phyloP scores from a whole-genome alignment of 1,140 invertebrate genomes.

The Hypsibius dujardini region DNA sequence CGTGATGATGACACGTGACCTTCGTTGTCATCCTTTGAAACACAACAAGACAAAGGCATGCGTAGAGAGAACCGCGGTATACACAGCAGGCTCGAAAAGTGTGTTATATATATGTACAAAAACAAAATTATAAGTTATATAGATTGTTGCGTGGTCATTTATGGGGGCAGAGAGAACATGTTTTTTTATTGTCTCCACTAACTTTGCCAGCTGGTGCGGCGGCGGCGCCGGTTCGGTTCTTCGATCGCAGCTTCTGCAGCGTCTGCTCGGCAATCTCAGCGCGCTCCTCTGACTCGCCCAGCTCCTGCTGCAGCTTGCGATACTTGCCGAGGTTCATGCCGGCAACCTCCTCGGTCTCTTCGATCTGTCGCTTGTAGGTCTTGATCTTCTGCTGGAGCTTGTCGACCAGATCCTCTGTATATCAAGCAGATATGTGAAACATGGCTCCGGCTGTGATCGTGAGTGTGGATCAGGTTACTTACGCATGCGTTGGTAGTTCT shows the following conservation, averaged over 20 bases:
- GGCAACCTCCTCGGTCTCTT: conserved; percentile 95
- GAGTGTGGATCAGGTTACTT: conserved; percentile 22
- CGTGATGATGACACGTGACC: too few species aligned
- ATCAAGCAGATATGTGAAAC: too few species aligned
- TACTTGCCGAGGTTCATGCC: conserved; percentile 97
- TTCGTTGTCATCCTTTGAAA: too few species aligned
- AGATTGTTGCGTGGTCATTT: too few species aligned
- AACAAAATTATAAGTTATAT: too few species aligned
- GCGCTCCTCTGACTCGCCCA: conserved; percentile 95
- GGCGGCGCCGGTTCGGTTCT: conserved; percentile 65
- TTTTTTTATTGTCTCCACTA: too few species aligned
- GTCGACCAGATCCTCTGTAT: conserved; percentile 69
- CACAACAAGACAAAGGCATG: too few species aligned
- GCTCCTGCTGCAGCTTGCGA: conserved; percentile 93
- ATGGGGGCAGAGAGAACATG: too few species aligned
- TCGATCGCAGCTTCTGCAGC: conserved; percentile 90
- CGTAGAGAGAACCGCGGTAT: too few species aligned
- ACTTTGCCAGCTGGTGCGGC: too few species aligned
- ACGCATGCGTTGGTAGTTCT: conserved; percentile 86
- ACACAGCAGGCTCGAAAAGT: too few species aligned
- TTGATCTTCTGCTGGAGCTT: conserved; percentile 99
- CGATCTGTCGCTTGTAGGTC: conserved; percentile 97
- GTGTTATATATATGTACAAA: too few species aligned
- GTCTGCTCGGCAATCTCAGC: conserved; percentile 92
- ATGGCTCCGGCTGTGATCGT: conserved; percentile 10